Base-by-base conservation (phyloP, 2,888 invertebrate genomes). In the Drosophila differens region DNA sequence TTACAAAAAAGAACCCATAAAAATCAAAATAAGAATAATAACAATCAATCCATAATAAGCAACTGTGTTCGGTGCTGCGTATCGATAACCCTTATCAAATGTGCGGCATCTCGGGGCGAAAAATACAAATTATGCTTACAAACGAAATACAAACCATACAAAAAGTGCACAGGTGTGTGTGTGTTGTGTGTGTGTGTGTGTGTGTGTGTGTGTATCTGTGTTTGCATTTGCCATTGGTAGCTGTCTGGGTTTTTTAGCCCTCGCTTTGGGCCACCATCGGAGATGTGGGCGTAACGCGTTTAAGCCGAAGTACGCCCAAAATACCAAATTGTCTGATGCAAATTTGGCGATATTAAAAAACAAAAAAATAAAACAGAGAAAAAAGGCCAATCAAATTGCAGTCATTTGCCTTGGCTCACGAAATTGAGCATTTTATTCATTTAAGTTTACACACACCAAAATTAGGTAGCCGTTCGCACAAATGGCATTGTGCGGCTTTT, bases 41-140 rank as follows among this genome's bases (percentile, higher is more conserved):
- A 65, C 53, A 67, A 69, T 52, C 30, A 59, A 65, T 41, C 2
- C 39, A 71, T 85, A 83, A 83, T 85, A 79, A 83, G 79, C 70
- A 70, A 68, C 65, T 79, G 76, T 47, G 69, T 9, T 49, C n/a
- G 76, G 61, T 66, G 44, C 62, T 52, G 58, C 57, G 77, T 74
- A 84, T 78, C 84, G 85, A 87, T 85, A 88, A 73, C 85, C 81
- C 83, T 88, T 85, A 85, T 85, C 85, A 87, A 82, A 63, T 67
- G 52, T 71, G 79, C 79, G 85, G 85, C 88, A 88, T 85, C 85
- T 77, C n/a, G 64, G 37, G 39, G 55, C 83, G 55, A 66, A 81
- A 64, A 75, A 85, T 80, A 88, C 88, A 85, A 85, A 88, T 88
- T 85, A 85, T 85, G 85, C 71, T 76, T 76, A 61, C 69, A 60